A percentile compares a stretch with the other conserved stretches of the same genome.
phyloP scores from a whole-genome alignment of 2,113 vertebrate genomes.

The Nestor notabilis region DNA sequence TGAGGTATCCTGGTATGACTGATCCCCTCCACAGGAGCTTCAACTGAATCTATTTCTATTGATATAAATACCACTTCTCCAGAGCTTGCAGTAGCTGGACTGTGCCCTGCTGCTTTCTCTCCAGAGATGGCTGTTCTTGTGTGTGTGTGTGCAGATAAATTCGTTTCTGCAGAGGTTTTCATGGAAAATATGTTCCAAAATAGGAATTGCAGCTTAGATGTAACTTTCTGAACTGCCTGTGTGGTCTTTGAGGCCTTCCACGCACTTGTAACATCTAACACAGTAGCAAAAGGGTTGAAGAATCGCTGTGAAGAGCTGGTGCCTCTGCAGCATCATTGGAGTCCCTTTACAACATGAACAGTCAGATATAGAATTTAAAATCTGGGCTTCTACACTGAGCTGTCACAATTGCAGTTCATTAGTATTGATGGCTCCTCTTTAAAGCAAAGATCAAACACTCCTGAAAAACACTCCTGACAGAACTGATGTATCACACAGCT shows the following conservation, averaged over 20 bases:
- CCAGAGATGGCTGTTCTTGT: rapidly evolving
- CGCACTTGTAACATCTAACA: background rate
- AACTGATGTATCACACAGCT: background rate
- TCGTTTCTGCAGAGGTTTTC: background rate
- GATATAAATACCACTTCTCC: background rate
- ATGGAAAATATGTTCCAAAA: background rate
- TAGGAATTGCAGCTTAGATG: background rate
- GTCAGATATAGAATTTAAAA: background rate
- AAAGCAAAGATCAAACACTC: background rate
- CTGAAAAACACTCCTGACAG: background rate
- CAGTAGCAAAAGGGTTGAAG: background rate
- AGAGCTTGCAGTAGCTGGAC: background rate
- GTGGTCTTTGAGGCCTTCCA: background rate
- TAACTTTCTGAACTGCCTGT: background rate
- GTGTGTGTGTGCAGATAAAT: background rate
- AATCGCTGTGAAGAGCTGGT: rapidly evolving
- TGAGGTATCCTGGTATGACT: background rate
- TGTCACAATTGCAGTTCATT: background rate
- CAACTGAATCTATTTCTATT: background rate
- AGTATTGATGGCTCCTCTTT: background rate
- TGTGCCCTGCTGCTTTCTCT: background rate
- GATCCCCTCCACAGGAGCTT: background rate
- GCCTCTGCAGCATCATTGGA: background rate
- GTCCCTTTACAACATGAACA: background rate
- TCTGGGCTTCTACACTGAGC: background rate